These are phyloP conservation scores for Naso thynnoides DNA, from an alignment of 2,797 vertebrate species.

Conservation along the genomic window DNA sequence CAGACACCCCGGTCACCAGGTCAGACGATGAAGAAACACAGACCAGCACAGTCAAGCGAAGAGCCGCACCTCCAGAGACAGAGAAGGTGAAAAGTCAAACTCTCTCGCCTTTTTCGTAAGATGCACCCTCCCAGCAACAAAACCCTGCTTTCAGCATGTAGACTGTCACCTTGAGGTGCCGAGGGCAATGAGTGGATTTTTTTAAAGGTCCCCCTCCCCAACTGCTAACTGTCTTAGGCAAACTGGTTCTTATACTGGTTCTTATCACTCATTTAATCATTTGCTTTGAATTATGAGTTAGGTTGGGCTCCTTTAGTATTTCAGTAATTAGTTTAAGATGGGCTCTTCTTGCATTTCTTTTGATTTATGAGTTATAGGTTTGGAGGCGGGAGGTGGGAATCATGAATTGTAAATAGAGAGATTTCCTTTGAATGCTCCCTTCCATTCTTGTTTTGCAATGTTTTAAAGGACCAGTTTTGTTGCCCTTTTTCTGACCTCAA, in stretches of 20 bases:
- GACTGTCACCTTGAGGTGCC: not conserved
- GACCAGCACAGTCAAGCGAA: slow-evolving; percentile 71
- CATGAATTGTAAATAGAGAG: slow-evolving; percentile 39
- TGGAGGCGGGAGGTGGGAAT: not conserved
- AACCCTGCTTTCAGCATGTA: not conserved
- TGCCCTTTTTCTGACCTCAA: slow-evolving; percentile 8
- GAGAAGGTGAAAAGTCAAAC: slow-evolving; percentile 42
- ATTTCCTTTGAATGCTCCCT: slow-evolving; percentile 16
- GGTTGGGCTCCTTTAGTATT: too few species aligned
- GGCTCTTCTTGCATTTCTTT: too few species aligned
- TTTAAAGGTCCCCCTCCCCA: slow-evolving; percentile 10
- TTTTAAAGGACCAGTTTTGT: slow-evolving; percentile 14
- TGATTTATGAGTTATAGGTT: slow-evolving; percentile 9
- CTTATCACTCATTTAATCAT: slow-evolving; percentile 11
- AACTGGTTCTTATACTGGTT: slow-evolving; percentile 20
- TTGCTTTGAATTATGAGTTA: slow-evolving; percentile 13
- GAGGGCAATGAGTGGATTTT: not conserved
- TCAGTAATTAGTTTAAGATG: too few species aligned
- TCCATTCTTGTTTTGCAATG: slow-evolving; percentile 26
- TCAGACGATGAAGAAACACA: slow-evolving; percentile 88
- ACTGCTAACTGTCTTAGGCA: slow-evolving; percentile 22
- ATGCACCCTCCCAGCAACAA: not conserved
- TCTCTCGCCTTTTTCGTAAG: slow-evolving; percentile 41
- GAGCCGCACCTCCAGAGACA: slow-evolving; percentile 35
- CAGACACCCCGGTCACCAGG: slow-evolving; percentile 85